phyloP scores from a whole-genome alignment of 2,888 invertebrate species.

The Eubasilissa splendida region DNA sequence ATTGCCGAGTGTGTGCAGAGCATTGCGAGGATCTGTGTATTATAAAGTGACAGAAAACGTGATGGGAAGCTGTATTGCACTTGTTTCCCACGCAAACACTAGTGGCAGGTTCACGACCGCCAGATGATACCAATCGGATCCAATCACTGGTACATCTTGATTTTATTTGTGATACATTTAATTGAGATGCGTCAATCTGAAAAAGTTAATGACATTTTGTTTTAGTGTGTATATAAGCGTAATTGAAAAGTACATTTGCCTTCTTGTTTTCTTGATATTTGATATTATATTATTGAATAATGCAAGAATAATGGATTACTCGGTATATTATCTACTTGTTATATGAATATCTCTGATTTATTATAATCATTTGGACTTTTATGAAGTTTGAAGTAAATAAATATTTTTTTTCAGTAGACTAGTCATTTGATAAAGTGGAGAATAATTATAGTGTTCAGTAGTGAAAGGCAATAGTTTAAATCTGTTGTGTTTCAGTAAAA shows the following conservation, averaged over 20 bases:
- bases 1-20: neutral
- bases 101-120: conserved; percentile 53
- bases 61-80: conserved; percentile 49
- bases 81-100: conserved; percentile 54
- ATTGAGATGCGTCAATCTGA: conserved; percentile 11
- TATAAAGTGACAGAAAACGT: conserved; percentile 26
- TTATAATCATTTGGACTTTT: too few relatives aligned
- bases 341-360: too few relatives aligned
- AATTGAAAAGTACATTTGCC: neutral
- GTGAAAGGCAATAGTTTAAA: too few relatives aligned
- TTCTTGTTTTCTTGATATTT: too few relatives aligned
- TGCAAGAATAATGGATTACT: too few relatives aligned
- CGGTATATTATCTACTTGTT: too few relatives aligned
- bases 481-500: too few relatives aligned
- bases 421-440: too few relatives aligned
- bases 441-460: too few relatives aligned
- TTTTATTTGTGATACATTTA: conserved; percentile 30
- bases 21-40: neutral
- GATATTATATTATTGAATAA: too few relatives aligned
- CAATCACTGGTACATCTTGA: conserved; percentile 43
- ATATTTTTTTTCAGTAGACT: too few relatives aligned
- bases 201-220: neutral
- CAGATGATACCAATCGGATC: conserved; percentile 51
- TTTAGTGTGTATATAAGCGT: neutral
- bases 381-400: too few relatives aligned